Evolutionary conservation across 2,797 vertebrate genomes (phyloP), one percentile per base, ranked within the genome.

Genomic region (Poeciliopsis presidionis): DNA sequence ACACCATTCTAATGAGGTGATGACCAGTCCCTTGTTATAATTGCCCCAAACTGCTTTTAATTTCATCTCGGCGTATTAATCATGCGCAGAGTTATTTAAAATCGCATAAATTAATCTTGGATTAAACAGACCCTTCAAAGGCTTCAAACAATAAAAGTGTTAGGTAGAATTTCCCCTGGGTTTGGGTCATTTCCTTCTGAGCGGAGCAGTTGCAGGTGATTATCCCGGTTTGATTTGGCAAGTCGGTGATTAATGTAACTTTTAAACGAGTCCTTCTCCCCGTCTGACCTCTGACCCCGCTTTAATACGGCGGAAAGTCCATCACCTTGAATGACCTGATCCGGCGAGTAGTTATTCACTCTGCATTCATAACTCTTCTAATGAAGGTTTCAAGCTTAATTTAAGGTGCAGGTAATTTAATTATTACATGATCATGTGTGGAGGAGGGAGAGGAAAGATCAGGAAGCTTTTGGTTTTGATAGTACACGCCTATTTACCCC

Each of bases 11-110:
- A 98, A 99, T 98, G 98, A 98, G 98, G 97, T 98, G 97, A 97
- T 97, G 97, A 97, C 97, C 97, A 98, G 95, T 96, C 96, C 96
- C 97, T 96, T 96, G 96, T 97, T 97, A 97, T 98, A 98, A 99
- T 99, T 99, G 98, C 98, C 97, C 98, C 96, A 95, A 97, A 98
- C 96, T 97, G 96, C 96, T 97, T 98, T 98, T 98, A 98, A 99
- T 99, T 99, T 98, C 97, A 90, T 89, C 84, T 84, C 95, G 97
- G 97, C 97, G 95, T 97, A 98, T 99, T 99, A 99, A 99, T 99
- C 98, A 99, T 98, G 98, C 96, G 95, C 97, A 97, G 96, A 97
- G 97, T 99, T 99, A 99, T 99, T 99, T 99, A 99, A 99, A 98
- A 98, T 97, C 95, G 97, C 97, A 98, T 98, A 97, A 98, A 99